Base-by-base conservation (phyloP, 1,140 invertebrate species). In the Zaprionus camerounensis region DNA sequence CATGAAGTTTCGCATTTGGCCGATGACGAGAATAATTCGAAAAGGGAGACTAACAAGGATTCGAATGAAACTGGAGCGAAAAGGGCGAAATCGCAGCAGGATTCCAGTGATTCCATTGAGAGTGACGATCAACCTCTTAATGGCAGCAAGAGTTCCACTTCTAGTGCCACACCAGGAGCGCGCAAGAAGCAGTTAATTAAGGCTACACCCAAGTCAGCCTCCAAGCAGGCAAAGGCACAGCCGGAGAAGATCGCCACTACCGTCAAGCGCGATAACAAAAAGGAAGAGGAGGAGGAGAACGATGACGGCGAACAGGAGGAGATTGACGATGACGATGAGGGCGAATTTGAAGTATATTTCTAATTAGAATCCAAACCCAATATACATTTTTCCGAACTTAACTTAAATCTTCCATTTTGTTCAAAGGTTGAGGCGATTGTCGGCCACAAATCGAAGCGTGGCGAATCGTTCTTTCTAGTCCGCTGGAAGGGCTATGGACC, bases 401-500 rank as follows among this genome's bases (percentile, higher is more conserved):
- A 9, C 5, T 5, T 36, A 17, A 36, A 24, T 38, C 9, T 26
- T 55, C 11, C 1, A 17, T 20, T 67, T 41, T 7, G 6, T 44
- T 46, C 9, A 7, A 58, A 96, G 96, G 96, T 97, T 0, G 95
- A 96, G 78, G 94, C 94, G 78, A 94, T 96, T n/a, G 82, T 97
- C 12, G 94, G 94, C 65, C 94, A 95, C 13, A 96, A 96, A 80
- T 94, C 93, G 12, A 94, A 95, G 15, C 95, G 95, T 87, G 96
- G 96, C 0, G 94, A 95, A 44, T 93, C 94, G 3, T 94, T 96
- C 82, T 98, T 96, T 90, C 93, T 96, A 20, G 96, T 98, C 1
- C 93, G 96, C 72, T 98, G 97, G 97, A 97, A 97, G 81, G 96
- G 96, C 0, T 98, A 97, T 88, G 94, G 94, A 44, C 94, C 95